phyloP scores from a whole-genome alignment of 2,797 vertebrate genomes.

The Moxostoma hubbsi region DNA sequence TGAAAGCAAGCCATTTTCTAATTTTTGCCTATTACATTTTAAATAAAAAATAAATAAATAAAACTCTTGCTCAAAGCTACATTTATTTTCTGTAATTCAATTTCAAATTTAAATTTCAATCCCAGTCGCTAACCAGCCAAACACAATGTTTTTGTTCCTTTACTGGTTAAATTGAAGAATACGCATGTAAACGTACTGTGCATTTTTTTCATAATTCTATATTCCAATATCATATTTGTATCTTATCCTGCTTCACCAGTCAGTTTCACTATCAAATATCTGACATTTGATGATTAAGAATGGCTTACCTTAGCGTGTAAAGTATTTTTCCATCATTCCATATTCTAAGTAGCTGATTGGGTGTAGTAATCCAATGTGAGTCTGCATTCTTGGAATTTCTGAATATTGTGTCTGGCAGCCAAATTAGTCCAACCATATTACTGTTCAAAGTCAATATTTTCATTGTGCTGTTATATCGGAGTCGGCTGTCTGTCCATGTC shows the following conservation, averaged over 20 bases:
- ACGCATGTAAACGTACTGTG: not conserved
- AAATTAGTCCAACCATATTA: slow-evolving; percentile 97
- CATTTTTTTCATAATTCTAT: not conserved
- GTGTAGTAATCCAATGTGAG: slow-evolving; percentile 95
- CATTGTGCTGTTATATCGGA: slow-evolving; percentile 95
- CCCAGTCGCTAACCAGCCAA: too few species aligned
- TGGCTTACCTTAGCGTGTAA: slow-evolving; percentile 88
- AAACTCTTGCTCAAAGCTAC: too few species aligned
- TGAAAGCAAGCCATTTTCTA: too few species aligned
- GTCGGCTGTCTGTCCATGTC: slow-evolving; percentile 94
- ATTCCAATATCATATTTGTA: not conserved
- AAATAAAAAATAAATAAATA: too few species aligned
- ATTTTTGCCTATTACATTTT: too few species aligned
- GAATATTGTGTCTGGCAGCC: slow-evolving; percentile 96
- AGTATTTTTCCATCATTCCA: slow-evolving; percentile 97
- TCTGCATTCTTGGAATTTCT: slow-evolving; percentile 95
- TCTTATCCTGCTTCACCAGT: not conserved
- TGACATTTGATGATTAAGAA: not conserved
- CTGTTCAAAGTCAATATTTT: slow-evolving; percentile 90
- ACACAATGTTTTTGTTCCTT: too few species aligned
- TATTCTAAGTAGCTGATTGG: slow-evolving; percentile 95
- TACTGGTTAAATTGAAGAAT: not conserved
- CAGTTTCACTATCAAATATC: not conserved
- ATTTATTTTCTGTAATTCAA: too few species aligned
- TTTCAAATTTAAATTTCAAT: too few species aligned